A percentile compares a stretch with the other conserved stretches of the same genome.
Evolutionary conservation across 2,797 vertebrate genomes (phyloP).

Genomic region (Dipus sagitta): DNA sequence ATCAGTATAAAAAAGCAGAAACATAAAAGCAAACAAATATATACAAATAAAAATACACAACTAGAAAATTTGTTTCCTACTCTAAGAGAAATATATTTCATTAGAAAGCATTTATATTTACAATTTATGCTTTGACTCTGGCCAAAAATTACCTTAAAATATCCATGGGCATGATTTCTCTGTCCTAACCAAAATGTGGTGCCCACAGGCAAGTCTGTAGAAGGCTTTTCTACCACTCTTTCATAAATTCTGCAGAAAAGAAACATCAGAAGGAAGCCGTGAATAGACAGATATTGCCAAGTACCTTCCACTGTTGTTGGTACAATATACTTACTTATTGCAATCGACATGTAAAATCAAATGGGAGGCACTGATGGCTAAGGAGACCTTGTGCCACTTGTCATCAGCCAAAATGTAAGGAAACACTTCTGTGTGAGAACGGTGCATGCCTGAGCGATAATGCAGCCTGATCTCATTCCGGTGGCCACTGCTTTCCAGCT

Average conservation of each 20-base stretch:
- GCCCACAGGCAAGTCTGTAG: conserved; percentile 94
- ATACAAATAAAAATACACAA: not conserved
- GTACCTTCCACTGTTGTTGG: conserved; percentile 20
- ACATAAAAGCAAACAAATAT: not conserved
- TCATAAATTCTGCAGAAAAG: conserved; percentile 95
- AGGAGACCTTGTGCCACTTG: conserved; percentile 97
- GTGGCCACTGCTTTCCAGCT: conserved; percentile 98
- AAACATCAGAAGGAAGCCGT: conserved; percentile 3
- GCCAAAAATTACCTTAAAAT: conserved; percentile 93
- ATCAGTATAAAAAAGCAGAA: not conserved
- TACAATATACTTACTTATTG: conserved; percentile 93
- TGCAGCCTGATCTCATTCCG: conserved; percentile 97
- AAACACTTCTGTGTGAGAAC: conserved; percentile 96
- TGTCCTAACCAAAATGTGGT: conserved; percentile 97
- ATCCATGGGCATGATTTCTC: conserved; percentile 96
- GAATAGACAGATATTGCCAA: not conserved
- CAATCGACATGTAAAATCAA: conserved; percentile 96
- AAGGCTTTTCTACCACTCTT: conserved; percentile 95
- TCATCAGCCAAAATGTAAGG: conserved; percentile 97
- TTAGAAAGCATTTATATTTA: conserved; percentile 51
- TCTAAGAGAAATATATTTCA: not conserved
- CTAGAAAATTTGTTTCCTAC: conserved; percentile 17
- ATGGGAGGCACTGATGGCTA: conserved; percentile 97
- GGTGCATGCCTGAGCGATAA: conserved; percentile 94
- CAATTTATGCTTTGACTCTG: not conserved